These are phyloP conservation scores for Babyrousa celebensis DNA, from an alignment of 2,797 vertebrate species.

Conservation along the genomic window DNA sequence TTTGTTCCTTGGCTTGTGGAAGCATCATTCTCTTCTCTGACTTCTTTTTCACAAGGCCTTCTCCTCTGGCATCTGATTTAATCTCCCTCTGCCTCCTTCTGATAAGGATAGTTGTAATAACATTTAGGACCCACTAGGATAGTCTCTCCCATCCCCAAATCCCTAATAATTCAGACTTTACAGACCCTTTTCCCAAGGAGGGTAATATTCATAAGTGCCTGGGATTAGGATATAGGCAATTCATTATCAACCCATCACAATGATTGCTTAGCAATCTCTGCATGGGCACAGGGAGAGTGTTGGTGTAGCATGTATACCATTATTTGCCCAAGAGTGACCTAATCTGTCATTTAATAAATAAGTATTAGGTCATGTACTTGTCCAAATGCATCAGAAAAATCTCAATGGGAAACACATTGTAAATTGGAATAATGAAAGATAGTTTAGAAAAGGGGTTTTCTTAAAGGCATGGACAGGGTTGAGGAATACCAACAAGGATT, in stretches of 20 bases:
- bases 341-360: not conserved
- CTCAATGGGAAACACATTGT: not conserved
- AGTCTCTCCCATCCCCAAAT: not conserved
- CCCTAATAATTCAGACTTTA: not conserved
- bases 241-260: not conserved
- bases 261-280: not conserved
- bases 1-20: not conserved
- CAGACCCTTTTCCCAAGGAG: not conserved
- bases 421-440: not conserved
- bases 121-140: not conserved
- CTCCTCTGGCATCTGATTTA: not conserved
- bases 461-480: not conserved
- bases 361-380: not conserved
- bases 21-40: not conserved
- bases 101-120: not conserved
- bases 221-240: not conserved
- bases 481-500: not conserved
- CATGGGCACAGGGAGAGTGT: not conserved
- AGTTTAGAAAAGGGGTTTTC: not conserved
- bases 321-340: not conserved
- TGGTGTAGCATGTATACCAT: not conserved
- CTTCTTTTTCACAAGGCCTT: not conserved
- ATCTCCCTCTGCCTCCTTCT: not conserved
- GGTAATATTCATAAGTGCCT: not conserved
- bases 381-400: not conserved